Base-by-base conservation (phyloP, 2,888 invertebrate species). In the Hemithea aestivaria region DNA sequence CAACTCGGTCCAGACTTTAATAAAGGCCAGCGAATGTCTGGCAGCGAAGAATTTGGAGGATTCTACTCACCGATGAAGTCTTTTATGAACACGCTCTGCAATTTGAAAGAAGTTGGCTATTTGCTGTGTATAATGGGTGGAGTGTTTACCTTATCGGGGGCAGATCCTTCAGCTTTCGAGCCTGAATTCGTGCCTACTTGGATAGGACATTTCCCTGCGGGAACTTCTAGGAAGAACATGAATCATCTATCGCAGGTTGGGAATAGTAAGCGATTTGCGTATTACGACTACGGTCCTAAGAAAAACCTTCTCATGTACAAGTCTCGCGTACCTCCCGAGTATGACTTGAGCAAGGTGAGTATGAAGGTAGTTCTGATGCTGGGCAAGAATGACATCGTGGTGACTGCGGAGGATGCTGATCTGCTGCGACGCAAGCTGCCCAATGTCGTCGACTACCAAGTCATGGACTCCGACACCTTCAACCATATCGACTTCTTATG, bases 401-500 rank as follows among this genome's bases (percentile, higher is more conserved):
- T 27, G 0, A 22, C n/a, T 9, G 7, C 7, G 7, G 27, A 21
- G 1, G 37, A 37, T 10, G 9, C 10, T 3, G 7, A 21, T 20
- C 27, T 24, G 8, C 20, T 38, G 8, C 9, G 5, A 8, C 6
- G n/a, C 6, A 27, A n/a, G 20, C n/a, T 33, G 8, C 38, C 24
- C 1, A 27, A 28, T 24, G 9, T 33, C 9, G 6, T 27, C 6
- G 27, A 21, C 4, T 8, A 33, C 2, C n/a, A 32, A 1, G 7
- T 27, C 7, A 20, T 12, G 6, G 11, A 16, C 16, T 16, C 2
- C 5, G 16, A 16, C 5, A 4, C n/a, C 2, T 33, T 38, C 16
- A 38, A 38, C 11, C 38, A 38, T 7, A 16, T 33, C 1, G 28
- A 33, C 12, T 32, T 20, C 20, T 4, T 20, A 7, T 38, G 38